These are phyloP conservation scores for Sarcophaga subvicina DNA, from an alignment of 2,888 invertebrate genomes.

Conservation along the genomic window DNA sequence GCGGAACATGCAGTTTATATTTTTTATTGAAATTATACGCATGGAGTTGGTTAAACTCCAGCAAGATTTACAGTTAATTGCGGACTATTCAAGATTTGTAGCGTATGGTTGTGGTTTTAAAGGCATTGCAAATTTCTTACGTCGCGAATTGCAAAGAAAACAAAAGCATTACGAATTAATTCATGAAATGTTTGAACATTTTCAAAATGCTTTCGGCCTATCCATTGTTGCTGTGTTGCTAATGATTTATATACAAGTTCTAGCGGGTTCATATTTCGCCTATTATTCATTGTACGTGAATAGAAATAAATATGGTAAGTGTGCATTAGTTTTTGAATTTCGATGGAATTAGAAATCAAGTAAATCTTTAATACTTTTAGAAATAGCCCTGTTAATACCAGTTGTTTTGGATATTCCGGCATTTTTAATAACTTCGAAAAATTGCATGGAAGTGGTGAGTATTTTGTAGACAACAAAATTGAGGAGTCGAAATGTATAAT, in stretches of 20 bases:
- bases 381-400: constrained; percentile 72
- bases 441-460: constrained; percentile 75
- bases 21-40: constrained; percentile 76
- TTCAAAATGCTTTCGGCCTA: constrained; percentile 73
- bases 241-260: constrained; percentile 73
- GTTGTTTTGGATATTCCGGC: constrained; percentile 74
- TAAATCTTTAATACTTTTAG: constrained; percentile 16
- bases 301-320: constrained; percentile 29
- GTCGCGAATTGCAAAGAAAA: constrained; percentile 73
- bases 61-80: constrained; percentile 73
- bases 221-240: constrained; percentile 75
- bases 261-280: constrained; percentile 76
- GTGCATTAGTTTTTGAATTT: background rate
- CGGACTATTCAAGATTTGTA: constrained; percentile 75
- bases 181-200: constrained; percentile 73
- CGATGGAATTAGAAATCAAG: background rate
- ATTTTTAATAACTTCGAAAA: constrained; percentile 73
- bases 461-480: background rate
- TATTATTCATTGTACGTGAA: constrained; percentile 65
- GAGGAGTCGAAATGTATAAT: background rate
- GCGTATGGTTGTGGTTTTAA: constrained; percentile 67
- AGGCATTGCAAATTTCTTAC: constrained; percentile 74
- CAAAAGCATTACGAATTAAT: constrained; percentile 74
- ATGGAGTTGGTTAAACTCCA: constrained; percentile 74
- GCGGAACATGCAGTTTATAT: constrained; percentile 75